Evolutionary conservation across 2,113 vertebrate genomes (phyloP).

Genomic region (Daboia siamensis): DNA sequence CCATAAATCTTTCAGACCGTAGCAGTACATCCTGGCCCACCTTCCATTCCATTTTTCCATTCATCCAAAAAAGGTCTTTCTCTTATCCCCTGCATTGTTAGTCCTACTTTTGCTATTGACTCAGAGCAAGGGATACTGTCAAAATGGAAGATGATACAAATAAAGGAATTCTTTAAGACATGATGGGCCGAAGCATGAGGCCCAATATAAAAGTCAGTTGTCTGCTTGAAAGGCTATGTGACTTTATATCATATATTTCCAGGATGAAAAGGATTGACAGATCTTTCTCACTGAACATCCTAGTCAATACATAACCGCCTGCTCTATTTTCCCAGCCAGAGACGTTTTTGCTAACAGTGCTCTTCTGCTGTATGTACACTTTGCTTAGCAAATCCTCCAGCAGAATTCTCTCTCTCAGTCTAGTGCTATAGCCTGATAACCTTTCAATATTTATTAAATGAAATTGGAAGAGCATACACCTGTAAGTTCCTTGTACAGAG

Average conservation of each 20-base stretch:
- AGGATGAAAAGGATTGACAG: not conserved
- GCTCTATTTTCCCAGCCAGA: not conserved
- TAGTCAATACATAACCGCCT: fast-evolving
- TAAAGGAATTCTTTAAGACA: not conserved
- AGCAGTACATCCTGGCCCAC: not conserved
- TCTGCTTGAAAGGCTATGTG: not conserved
- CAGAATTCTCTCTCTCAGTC: not conserved
- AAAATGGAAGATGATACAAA: not conserved
- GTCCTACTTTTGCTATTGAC: not conserved
- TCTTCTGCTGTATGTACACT: fast-evolving
- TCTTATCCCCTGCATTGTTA: not conserved
- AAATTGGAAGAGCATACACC: not conserved
- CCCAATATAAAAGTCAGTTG: not conserved
- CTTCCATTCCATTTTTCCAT: not conserved
- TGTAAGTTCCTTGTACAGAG: not conserved
- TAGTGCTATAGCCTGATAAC: not conserved
- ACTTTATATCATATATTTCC: not conserved
- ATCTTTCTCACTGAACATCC: constrained; percentile 21
- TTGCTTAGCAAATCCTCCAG: not conserved
- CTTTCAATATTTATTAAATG: constrained; percentile 13
- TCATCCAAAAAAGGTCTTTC: not conserved
- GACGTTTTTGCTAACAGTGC: not conserved
- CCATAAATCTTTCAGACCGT: not conserved
- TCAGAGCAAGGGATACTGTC: not conserved
- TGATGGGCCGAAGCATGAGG: not conserved